Evolutionary conservation across 2,888 invertebrate species (phyloP), one percentile per base, ranked within the genome.

Genomic region (Phengaris arion): DNA sequence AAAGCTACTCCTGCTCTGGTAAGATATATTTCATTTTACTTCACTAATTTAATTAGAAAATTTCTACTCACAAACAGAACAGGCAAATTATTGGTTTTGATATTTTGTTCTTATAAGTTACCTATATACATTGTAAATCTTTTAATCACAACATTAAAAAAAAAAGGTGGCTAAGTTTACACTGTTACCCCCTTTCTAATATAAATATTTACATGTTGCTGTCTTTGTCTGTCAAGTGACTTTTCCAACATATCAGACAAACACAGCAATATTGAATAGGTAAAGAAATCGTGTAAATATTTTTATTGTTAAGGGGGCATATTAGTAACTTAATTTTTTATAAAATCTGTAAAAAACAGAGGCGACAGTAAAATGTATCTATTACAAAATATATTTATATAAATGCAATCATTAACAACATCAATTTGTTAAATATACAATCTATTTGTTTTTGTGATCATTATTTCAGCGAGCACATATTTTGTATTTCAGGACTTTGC

Each of bases 1-100:
- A 90, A 94, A 79, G 96, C 96, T 64, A 90, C 95, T 91, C 76
- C 96, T 94, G 90, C 93, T 72, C 83, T 93, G 87, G 93, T 93
- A 86, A 91, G 89, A 79, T 76, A 76, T 70, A 77, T 77, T 75
- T 57, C 74, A 77, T 77, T 64, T 54, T 77, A 75, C 74, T 77
- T 73, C 76, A 75, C 73, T 59, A 51, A 57, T 12, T 59, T 10
- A 73, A 73, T 54, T 55, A n/a, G 7, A 35, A 22, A 35, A 35
- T 35, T 35, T 55, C 13, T 73, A n/a, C 35, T 59, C 8, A 57
- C n/a, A 13, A 64, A 12, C 6, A 9, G 12, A 52, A 52, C 10
- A 35, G 12, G 12, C 64, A 10, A 35, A 64, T 22, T 35, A 64
- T 64, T 35, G 64, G 35, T 10, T 15, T 59, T 57, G 15, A 57